These are phyloP conservation scores for Peromyscus aztecus DNA, from an alignment of 2,797 vertebrate species.

Conservation along the genomic window DNA sequence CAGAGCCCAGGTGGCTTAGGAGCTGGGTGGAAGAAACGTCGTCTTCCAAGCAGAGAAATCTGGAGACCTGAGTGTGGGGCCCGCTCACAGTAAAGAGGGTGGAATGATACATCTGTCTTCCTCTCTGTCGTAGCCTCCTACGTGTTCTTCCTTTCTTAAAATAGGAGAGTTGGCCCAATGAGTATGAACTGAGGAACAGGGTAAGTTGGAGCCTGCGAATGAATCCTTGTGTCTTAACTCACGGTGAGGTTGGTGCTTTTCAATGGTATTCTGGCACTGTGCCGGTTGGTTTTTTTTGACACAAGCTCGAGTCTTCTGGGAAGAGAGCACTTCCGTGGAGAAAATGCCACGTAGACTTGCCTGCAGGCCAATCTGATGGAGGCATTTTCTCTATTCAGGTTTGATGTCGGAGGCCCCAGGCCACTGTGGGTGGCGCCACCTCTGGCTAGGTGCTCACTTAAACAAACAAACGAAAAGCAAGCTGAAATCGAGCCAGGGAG, in stretches of 20 bases:
- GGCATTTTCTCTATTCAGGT: not conserved
- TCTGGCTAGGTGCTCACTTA: not conserved
- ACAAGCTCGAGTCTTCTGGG: not conserved
- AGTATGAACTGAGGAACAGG: not conserved
- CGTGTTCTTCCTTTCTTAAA: not conserved
- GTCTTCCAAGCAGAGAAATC: not conserved
- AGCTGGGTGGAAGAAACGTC: too few relatives aligned
- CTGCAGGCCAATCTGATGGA: not conserved
- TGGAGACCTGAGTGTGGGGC: not conserved
- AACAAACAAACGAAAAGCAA: not conserved
- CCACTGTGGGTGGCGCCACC: not conserved
- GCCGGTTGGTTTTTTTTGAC: not conserved
- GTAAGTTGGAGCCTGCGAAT: not conserved
- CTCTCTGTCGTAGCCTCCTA: not conserved
- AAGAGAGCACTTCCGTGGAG: not conserved
- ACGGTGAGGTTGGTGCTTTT: not conserved
- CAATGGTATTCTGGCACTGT: not conserved
- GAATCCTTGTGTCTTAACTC: not conserved
- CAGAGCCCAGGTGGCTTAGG: not conserved
- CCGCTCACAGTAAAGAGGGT: not conserved
- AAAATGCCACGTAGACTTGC: not conserved
- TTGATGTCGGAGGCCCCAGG: not conserved
- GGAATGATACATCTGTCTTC: not conserved
- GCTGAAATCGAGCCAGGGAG: not conserved
- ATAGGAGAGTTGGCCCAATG: not conserved